Conservation (phyloP, 2,797 vertebrate species). For the Macropodus opercularis region DNA sequence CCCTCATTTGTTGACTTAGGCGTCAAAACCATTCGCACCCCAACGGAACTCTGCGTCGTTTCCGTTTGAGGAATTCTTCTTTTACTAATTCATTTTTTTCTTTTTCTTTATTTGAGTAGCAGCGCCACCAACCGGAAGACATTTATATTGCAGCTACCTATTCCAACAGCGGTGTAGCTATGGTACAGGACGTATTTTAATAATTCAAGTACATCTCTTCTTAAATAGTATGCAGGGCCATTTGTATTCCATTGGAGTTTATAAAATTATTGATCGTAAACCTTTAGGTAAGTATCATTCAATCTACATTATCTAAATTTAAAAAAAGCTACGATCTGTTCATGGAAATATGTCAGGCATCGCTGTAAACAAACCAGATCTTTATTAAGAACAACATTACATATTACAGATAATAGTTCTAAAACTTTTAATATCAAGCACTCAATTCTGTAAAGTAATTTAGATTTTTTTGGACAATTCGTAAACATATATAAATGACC, state of each 20-base stretch:
- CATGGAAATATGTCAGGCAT: background rate
- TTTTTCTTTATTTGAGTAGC: background rate
- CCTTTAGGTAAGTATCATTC: no score
- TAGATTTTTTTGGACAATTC: background rate
- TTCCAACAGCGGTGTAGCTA: no score
- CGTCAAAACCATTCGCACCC: background rate
- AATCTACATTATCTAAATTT: background rate
- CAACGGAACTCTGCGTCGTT: background rate
- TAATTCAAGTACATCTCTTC: no score
- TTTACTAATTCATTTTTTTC: background rate
- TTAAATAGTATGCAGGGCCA: no score
- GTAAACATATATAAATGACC: background rate
- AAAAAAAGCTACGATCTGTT: no score
- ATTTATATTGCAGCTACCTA: background rate
- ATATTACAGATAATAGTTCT: conserved; percentile 3
- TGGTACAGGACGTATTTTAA: no score
- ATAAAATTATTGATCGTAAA: no score
- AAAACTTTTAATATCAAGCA: background rate
- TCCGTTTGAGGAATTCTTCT: conserved; percentile 9
- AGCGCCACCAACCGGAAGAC: conserved; percentile 30
- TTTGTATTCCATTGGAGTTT: no score
- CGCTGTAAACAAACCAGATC: background rate
- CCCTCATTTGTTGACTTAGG: conserved; percentile 1
- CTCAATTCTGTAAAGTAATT: background rate
- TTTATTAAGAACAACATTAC: conserved; percentile 47